A percentile compares a stretch with the other conserved stretches of the same genome.
These are phyloP conservation scores for Rhagophthalmus giganteus DNA, from an alignment of 2,888 invertebrate genomes.

Conservation along the genomic window DNA sequence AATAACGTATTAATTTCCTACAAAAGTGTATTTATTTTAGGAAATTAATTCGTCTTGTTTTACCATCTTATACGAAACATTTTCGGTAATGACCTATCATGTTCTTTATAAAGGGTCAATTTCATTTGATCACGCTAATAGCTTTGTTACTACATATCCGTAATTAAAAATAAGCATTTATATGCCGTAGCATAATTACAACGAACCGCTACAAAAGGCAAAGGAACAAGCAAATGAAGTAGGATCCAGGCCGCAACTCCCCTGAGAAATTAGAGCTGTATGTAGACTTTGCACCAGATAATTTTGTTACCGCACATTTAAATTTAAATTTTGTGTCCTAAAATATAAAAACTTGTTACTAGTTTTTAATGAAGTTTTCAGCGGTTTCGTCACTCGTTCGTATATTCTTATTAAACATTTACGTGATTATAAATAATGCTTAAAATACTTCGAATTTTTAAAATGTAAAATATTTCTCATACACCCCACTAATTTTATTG, in stretches of 20 bases:
- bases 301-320: slow-evolving; percentile 30
- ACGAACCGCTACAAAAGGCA: slow-evolving; percentile 29
- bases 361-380: slow-evolving; percentile 27
- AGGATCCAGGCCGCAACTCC: slow-evolving; percentile 28
- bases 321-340: slow-evolving; percentile 31
- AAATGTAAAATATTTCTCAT: too few species aligned
- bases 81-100: too few species aligned
- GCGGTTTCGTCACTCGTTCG: slow-evolving; percentile 1
- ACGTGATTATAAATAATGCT: not conserved
- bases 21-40: too few species aligned
- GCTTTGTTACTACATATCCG: not conserved
- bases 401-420: not conserved
- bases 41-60: too few species aligned
- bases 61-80: too few species aligned
- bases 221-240: slow-evolving; percentile 31
- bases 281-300: slow-evolving; percentile 30
- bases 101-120: too few species aligned
- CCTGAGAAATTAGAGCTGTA: slow-evolving; percentile 30
- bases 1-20: too few species aligned
- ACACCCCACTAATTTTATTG: too few species aligned
- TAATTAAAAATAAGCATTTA: slow-evolving; percentile 30
- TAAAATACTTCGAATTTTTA: too few species aligned
- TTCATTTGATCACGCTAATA: not conserved
- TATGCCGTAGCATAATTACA: slow-evolving; percentile 24
- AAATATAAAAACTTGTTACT: slow-evolving; percentile 27